A percentile compares a stretch with the other conserved stretches of the same genome.
Evolutionary conservation across 2,113 vertebrate genomes (phyloP).

Genomic region (Cryptotis parvus): DNA sequence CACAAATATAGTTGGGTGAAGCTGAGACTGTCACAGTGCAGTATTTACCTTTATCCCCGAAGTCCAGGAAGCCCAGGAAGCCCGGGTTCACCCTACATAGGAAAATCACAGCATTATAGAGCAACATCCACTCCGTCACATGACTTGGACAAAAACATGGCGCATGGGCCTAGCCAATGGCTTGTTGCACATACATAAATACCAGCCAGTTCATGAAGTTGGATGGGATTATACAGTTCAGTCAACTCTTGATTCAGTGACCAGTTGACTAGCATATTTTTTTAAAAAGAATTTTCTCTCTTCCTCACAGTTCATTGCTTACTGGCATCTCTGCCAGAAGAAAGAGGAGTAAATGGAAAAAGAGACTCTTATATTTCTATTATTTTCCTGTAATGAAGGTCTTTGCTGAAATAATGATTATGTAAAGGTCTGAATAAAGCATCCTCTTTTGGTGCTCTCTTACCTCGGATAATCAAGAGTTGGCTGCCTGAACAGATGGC

Average conservation of each 20-base stretch:
- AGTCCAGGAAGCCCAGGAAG: conserved; percentile 99
- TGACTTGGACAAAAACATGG: conserved; percentile 56
- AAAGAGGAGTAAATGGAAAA: background rate
- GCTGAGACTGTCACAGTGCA: conserved; percentile 55
- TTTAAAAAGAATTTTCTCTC: background rate
- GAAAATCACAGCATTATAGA: conserved; percentile 97
- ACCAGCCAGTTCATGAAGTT: background rate
- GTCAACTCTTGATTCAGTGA: conserved; percentile 72
- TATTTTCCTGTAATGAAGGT: background rate
- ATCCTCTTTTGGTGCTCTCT: background rate
- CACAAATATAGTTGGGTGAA: conserved; percentile 40
- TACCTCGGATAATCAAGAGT: conserved; percentile 75
- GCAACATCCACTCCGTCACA: conserved; percentile 71
- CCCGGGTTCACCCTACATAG: conserved; percentile 99
- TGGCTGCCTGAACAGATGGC: conserved; percentile 69
- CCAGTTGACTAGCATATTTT: background rate
- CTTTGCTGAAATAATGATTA: conserved; percentile 19
- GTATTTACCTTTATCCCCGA: conserved; percentile 99
- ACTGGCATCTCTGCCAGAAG: background rate
- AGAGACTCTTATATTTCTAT: background rate
- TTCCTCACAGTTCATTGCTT: background rate
- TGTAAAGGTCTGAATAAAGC: conserved; percentile 20
- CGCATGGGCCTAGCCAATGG: conserved; percentile 64
- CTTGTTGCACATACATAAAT: background rate
- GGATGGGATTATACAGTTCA: conserved; percentile 28